A percentile compares a stretch with the other conserved stretches of the same genome.
phyloP scores from a whole-genome alignment of 1,140 invertebrate genomes.

The Globodera ellingtonae region DNA sequence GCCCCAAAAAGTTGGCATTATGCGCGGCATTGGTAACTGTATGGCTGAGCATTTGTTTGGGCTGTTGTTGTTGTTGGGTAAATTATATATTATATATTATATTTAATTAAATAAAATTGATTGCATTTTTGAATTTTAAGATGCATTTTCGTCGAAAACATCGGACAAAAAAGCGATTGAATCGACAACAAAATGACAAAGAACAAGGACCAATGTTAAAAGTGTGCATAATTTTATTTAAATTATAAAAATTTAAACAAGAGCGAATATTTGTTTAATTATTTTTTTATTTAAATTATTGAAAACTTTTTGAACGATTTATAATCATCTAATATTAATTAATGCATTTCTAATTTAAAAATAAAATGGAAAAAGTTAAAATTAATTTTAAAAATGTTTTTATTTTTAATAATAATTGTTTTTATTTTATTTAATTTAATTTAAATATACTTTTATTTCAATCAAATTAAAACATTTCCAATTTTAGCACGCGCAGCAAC shows the following conservation, averaged over 20 bases:
- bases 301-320: too few relatives aligned
- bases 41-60: constrained; percentile 27
- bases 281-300: not conserved
- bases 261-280: not conserved
- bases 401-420: not conserved
- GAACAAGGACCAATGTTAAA: not conserved
- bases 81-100: not conserved
- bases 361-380: not conserved
- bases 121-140: constrained; percentile 8
- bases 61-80: constrained; percentile 36
- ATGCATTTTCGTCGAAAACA: constrained; percentile 12
- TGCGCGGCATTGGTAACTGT: constrained; percentile 16
- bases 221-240: not conserved
- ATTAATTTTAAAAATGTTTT: too few relatives aligned
- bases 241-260: not conserved
- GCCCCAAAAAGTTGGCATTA: constrained; percentile 27
- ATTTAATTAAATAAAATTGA: constrained; percentile 3
- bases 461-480: not conserved
- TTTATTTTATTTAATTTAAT: not conserved
- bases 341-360: too few relatives aligned
- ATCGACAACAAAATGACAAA: not conserved
- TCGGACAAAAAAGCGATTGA: constrained; percentile 16
- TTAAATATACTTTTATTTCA: not conserved
- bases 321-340: too few relatives aligned
- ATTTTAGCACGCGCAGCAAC: constrained; percentile 8